phyloP scores from a whole-genome alignment of 2,888 invertebrate species.

The Andrena fulva region DNA sequence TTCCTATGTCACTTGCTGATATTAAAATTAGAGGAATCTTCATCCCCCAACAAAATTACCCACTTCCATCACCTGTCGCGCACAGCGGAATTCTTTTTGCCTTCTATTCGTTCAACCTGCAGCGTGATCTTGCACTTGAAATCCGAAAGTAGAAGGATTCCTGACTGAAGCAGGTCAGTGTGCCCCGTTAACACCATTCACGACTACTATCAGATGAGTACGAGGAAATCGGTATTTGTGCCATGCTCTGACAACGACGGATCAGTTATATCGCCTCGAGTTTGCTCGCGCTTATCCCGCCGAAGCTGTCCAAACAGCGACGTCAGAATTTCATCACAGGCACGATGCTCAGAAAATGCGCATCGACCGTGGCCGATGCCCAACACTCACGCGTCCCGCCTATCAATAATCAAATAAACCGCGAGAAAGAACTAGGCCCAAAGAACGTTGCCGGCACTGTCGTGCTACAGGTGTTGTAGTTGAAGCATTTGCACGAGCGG shows the following conservation, averaged over 20 bases:
- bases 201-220: neutral
- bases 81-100: too few species aligned
- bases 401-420: neutral
- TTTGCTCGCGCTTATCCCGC: conserved; percentile 2
- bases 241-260: conserved; percentile 19
- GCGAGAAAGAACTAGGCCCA: neutral
- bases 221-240: neutral
- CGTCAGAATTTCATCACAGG: conserved; percentile 28
- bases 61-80: too few species aligned
- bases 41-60: too few species aligned
- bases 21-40: too few species aligned
- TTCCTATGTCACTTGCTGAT: too few species aligned
- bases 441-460: neutral
- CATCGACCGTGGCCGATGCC: too few species aligned
- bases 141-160: too few species aligned
- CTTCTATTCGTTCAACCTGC: too few species aligned
- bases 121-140: too few species aligned
- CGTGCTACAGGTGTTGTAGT: neutral
- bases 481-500: neutral
- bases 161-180: too few species aligned
- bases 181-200: too few species aligned
- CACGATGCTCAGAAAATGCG: too few species aligned
- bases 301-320: conserved; percentile 37
- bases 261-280: conserved; percentile 30
- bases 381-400: neutral